Evolutionary conservation across 2,888 invertebrate species (phyloP).

Genomic region (Fabriciana adippe): DNA sequence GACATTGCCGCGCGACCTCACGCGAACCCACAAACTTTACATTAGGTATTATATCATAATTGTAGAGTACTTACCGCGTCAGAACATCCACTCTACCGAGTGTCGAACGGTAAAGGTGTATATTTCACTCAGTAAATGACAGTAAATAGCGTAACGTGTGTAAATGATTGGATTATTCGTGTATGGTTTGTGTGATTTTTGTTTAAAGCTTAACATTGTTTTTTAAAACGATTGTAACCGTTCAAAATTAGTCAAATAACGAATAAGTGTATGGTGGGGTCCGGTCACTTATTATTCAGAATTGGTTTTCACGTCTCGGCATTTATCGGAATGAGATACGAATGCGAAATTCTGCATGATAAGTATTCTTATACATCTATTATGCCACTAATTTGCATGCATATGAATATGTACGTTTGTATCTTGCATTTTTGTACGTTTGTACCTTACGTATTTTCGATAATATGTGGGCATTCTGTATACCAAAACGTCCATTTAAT

Average conservation of each 20-base stretch:
- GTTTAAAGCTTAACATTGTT: slow-evolving; percentile 38
- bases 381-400: slow-evolving; percentile 10
- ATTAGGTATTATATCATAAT: slow-evolving; percentile 53
- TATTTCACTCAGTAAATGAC: slow-evolving; percentile 72
- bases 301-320: slow-evolving; percentile 70
- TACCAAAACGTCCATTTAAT: slow-evolving; percentile 39
- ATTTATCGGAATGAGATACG: slow-evolving; percentile 76
- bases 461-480: slow-evolving; percentile 40
- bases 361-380: slow-evolving; percentile 37
- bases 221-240: not conserved
- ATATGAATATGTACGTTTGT: slow-evolving; percentile 18
- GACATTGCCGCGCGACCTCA: slow-evolving; percentile 23
- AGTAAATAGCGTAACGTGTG: slow-evolving; percentile 64
- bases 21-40: slow-evolving; percentile 52
- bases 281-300: slow-evolving; percentile 56
- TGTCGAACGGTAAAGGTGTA: slow-evolving; percentile 68
- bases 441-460: slow-evolving; percentile 24
- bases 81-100: slow-evolving; percentile 48
- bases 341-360: slow-evolving; percentile 58
- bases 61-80: slow-evolving; percentile 54
- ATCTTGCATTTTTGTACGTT: slow-evolving; percentile 16
- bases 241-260: slow-evolving; percentile 7
- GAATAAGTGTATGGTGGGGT: slow-evolving; percentile 9
- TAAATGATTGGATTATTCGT: slow-evolving; percentile 54
- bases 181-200: slow-evolving; percentile 50